Evolutionary conservation across 2,797 vertebrate genomes (phyloP).

Genomic region (Acanthurus tractus): DNA sequence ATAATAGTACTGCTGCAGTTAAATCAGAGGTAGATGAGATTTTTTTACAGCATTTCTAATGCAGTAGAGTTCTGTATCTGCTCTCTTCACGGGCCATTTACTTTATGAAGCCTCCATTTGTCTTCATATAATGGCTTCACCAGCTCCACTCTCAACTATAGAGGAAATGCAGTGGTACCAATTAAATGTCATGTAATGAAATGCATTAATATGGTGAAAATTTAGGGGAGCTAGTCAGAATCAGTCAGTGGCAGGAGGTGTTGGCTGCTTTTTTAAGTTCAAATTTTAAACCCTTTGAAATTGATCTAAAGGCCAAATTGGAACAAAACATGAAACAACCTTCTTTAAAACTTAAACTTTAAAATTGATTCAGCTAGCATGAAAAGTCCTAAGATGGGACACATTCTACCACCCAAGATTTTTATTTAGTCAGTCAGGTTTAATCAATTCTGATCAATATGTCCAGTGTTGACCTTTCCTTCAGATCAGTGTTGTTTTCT

Average conservation of each 20-base stretch:
- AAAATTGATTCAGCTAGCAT: neutral
- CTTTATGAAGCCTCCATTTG: neutral
- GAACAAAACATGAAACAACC: neutral
- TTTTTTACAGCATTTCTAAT: too few relatives aligned
- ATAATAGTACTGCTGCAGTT: neutral
- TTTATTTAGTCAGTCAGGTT: conserved; percentile 1
- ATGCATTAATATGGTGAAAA: neutral
- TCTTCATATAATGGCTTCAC: neutral
- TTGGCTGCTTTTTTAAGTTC: too few relatives aligned
- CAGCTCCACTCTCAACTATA: too few relatives aligned
- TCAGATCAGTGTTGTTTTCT: conserved; percentile 35
- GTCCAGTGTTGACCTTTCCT: conserved; percentile 4
- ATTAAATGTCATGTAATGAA: neutral
- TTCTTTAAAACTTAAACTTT: neutral
- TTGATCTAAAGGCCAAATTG: conserved; percentile 3
- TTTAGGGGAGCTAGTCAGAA: neutral
- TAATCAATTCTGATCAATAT: neutral
- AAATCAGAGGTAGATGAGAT: neutral
- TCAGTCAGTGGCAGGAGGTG: neutral
- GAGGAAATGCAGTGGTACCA: neutral
- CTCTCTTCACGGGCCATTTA: neutral
- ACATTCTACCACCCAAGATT: neutral
- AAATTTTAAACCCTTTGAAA: neutral
- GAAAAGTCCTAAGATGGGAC: neutral
- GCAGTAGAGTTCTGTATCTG: neutral